phyloP scores from a whole-genome alignment of 2,113 vertebrate genomes.

The Tinamus guttatus region DNA sequence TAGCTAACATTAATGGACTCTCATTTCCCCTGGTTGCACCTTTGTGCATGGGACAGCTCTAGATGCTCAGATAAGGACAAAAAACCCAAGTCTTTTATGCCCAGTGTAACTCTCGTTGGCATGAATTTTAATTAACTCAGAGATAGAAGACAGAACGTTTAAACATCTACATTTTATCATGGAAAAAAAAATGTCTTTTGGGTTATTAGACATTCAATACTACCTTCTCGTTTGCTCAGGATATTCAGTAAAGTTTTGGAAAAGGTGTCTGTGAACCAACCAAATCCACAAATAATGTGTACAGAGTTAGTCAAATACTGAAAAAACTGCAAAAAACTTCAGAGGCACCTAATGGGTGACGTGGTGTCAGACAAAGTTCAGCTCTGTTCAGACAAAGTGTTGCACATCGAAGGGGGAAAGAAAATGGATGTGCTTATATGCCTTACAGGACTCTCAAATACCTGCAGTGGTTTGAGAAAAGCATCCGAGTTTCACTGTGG shows the following conservation, averaged over 20 bases:
- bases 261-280: background rate
- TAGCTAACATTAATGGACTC: background rate
- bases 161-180: background rate
- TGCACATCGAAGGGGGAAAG: background rate
- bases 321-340: background rate
- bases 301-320: background rate
- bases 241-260: background rate
- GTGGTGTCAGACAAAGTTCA: conserved; percentile 25
- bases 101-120: background rate
- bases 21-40: background rate
- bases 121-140: background rate
- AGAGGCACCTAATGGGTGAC: background rate
- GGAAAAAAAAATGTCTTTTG: background rate
- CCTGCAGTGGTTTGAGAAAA: conserved; percentile 20
- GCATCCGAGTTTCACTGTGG: conserved; percentile 14
- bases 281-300: background rate
- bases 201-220: background rate
- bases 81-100: background rate
- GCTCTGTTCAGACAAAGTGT: conserved; percentile 39
- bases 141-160: background rate
- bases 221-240: background rate
- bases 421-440: background rate
- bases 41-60: background rate
- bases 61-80: background rate
- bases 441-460: conserved; percentile 31